Evolutionary conservation across 1,140 invertebrate species (phyloP).

Genomic region (Rhopalosiphum padi): DNA sequence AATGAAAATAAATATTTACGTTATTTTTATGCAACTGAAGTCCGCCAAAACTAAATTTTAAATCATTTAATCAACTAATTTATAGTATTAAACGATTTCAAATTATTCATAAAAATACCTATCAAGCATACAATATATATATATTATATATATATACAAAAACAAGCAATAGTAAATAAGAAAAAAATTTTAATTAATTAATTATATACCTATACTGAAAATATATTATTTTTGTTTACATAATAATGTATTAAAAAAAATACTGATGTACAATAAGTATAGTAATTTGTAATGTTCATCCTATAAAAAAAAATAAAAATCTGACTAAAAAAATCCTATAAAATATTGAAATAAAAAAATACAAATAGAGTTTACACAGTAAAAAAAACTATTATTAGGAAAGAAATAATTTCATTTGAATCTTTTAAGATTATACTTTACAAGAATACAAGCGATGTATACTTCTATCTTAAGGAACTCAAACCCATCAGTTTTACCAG

Average conservation of each 20-base stretch:
- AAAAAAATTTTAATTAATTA: no score
- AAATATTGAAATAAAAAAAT: neutral
- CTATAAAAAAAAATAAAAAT: neutral
- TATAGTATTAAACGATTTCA: neutral
- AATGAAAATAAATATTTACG: neutral
- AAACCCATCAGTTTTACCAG: neutral
- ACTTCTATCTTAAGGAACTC: neutral
- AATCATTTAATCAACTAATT: neutral
- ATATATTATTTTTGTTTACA: no score
- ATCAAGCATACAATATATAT: no score
- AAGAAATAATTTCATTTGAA: neutral
- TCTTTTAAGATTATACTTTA: neutral
- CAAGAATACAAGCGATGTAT: neutral
- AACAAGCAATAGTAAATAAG: no score
- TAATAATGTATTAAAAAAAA: no score
- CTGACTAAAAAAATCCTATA: neutral
- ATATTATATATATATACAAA: no score
- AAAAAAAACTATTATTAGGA: neutral
- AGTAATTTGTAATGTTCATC: neutral
- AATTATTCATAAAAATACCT: neutral
- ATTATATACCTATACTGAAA: no score
- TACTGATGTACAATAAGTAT: neutral
- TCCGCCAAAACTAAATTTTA: neutral
- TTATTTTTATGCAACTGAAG: no score
- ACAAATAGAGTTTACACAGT: neutral